phyloP scores from a whole-genome alignment of 2,888 invertebrate genomes.

The Tuta absoluta region DNA sequence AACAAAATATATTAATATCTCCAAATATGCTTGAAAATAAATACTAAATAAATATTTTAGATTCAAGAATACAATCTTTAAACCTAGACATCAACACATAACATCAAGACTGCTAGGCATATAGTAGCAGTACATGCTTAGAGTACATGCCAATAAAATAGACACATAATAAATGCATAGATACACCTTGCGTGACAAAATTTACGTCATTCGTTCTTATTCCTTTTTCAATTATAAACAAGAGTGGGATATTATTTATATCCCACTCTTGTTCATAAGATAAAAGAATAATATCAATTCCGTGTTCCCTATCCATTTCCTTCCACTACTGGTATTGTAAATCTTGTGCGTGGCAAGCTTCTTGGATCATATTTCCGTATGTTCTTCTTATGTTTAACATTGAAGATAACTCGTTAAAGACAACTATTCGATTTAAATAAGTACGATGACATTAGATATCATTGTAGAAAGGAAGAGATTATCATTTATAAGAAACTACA shows the following conservation, averaged over 20 bases:
- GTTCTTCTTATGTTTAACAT: slow-evolving; percentile 1
- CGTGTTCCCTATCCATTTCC: too few species aligned
- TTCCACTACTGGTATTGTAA: too few species aligned
- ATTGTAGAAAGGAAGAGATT: neutral
- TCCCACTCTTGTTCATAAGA: too few species aligned
- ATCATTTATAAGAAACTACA: neutral
- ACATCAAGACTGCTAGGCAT: neutral
- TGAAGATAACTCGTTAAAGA: neutral
- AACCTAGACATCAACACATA: neutral
- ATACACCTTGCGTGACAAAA: too few species aligned
- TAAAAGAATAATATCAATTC: too few species aligned
- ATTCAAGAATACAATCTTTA: too few species aligned
- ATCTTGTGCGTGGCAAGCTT: too few species aligned
- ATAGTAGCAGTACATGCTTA: neutral
- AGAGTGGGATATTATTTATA: too few species aligned
- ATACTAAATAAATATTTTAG: neutral
- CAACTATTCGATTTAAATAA: neutral
- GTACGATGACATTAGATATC: neutral
- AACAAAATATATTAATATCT: neutral
- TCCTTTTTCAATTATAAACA: too few species aligned
- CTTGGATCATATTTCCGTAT: too few species aligned
- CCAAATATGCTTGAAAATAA: neutral
- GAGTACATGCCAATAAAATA: neutral
- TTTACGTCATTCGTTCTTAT: too few species aligned
- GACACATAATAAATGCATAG: neutral